Percentiles rank a stretch among this genome's conserved stretches.
Conservation (phyloP, 2,113 vertebrate genomes). For the Probosciger aterrimus region DNA sequence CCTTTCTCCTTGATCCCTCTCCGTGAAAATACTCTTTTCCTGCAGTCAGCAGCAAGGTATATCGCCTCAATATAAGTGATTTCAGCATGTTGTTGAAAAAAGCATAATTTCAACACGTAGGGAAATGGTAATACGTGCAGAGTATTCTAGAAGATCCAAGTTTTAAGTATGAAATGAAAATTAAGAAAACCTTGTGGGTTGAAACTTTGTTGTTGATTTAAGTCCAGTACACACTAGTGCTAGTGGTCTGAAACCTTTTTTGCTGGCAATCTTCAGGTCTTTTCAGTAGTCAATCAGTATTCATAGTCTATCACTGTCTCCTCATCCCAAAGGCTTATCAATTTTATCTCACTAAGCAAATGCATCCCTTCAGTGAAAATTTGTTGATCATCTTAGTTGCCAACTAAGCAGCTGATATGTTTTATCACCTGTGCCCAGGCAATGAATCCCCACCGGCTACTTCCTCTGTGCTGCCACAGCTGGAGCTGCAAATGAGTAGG, state of each 20-base stretch:
- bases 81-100: neutral
- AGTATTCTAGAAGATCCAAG: neutral
- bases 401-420: neutral
- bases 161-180: neutral
- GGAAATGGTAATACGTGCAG: neutral
- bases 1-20: neutral
- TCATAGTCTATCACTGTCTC: neutral
- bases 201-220: neutral
- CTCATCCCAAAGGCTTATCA: neutral
- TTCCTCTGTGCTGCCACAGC: neutral
- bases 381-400: neutral
- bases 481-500: neutral
- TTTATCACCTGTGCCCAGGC: neutral
- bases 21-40: neutral
- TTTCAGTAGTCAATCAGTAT: constrained; percentile 1
- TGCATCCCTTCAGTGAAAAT: neutral
- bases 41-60: neutral
- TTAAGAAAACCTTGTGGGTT: neutral
- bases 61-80: neutral
- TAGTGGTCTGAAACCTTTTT: neutral
- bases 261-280: neutral
- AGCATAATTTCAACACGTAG: neutral
- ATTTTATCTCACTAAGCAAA: neutral
- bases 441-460: neutral
- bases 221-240: too few relatives aligned